Percentiles rank a stretch among this genome's conserved stretches.
These are phyloP conservation scores for Mamestra configurata DNA, from an alignment of 1,140 invertebrate genomes.

Conservation along the genomic window DNA sequence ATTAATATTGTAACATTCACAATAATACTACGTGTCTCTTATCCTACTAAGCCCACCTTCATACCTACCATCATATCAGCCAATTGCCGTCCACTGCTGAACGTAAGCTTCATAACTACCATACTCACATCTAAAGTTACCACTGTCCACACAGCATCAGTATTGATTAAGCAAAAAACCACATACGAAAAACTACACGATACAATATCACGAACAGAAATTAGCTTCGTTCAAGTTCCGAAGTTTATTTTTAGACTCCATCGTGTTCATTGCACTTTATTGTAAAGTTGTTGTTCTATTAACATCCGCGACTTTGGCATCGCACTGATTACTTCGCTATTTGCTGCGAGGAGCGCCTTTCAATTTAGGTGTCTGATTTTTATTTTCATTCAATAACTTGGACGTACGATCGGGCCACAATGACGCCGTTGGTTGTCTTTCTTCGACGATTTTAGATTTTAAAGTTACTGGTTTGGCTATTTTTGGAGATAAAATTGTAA, in stretches of 20 bases:
- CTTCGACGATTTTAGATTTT: not conserved
- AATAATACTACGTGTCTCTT: too few relatives aligned
- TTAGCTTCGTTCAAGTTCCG: not conserved
- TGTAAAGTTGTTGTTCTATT: conserved; percentile 45
- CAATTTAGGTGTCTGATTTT: conserved; percentile 40
- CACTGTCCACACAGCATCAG: not conserved
- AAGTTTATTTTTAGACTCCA: conserved; percentile 35
- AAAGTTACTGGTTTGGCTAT: not conserved
- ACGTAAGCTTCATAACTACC: too few relatives aligned
- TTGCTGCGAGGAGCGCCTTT: conserved; percentile 6
- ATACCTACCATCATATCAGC: too few relatives aligned
- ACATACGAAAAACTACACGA: not conserved
- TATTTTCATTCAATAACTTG: conserved; percentile 33
- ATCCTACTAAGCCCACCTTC: too few relatives aligned
- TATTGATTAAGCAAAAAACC: not conserved
- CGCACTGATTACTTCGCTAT: conserved; percentile 39
- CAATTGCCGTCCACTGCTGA: too few relatives aligned
- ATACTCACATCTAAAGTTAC: not conserved
- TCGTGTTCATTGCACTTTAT: conserved; percentile 21
- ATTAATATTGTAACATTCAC: too few relatives aligned
- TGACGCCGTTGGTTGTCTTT: not conserved
- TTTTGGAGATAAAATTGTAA: not conserved
- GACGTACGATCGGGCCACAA: conserved; percentile 10
- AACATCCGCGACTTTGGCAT: conserved; percentile 40
- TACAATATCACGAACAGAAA: conserved; percentile 14